Base-by-base conservation (phyloP, 1,140 invertebrate species). In the Temnothorax curvispinosus region DNA sequence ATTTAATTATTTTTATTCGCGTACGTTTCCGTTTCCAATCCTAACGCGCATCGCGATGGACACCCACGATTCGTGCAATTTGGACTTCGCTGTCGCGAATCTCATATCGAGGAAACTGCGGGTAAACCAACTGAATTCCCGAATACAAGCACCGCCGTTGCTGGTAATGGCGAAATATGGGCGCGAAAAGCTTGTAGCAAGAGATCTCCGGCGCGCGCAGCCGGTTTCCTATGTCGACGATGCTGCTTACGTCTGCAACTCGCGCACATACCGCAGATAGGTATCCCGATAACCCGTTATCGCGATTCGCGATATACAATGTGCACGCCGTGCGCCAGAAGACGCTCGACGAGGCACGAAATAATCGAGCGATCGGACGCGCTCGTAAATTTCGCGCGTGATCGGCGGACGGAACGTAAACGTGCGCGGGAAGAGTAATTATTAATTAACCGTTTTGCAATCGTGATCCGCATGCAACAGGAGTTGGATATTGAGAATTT, bases 201-300 rank as follows among this genome's bases (percentile, higher is more conserved):
- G 27, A 60, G 41, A 82, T 58, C 27, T 38, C 13, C 5, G 47
- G 15, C 32, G 62, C 77, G 64, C 27, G 69, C 52, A n/a, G 67
- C 54, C 67, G 65, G 78, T 74, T 82, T 60, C 15, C 54, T 74
- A 82, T 50, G 67, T 82, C 69, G 67, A 82, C 80, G 69, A 82
- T 74, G 56, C 54, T 60, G 71, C 69, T 81, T 74, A 84, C 56
- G 69, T 75, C 54, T 50, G 80, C 80, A 82, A 82, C 80, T 82
- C 69, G 80, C 54, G 80, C 69, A 84, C 80, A 82, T 82, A 72
- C 80, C 80, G 54, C 41, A 84, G 80, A 84, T 84, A 74, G 80
- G 69, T 84, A 84, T 84, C 69, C 80, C 69, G 80, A 84, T 84
- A 84, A 62, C 44, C 54, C 54, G 80, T 84, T 84, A 84, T 84